Base-by-base conservation (phyloP, 1,140 invertebrate genomes). In the Stenopsyche tienmushanensis region DNA sequence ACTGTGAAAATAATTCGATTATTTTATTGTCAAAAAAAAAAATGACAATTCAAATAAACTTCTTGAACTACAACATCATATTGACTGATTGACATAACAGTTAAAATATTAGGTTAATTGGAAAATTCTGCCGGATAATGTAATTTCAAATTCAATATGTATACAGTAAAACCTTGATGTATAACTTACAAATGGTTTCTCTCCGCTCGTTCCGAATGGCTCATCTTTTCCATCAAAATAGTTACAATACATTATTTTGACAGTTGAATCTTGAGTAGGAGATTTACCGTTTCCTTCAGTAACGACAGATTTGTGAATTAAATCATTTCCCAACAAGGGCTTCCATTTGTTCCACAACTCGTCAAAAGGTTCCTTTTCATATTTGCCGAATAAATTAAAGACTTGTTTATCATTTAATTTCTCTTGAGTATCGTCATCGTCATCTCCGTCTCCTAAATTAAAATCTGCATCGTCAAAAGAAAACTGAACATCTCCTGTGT, bases 171-270 rank as follows among this genome's bases (percentile, higher is more conserved):
- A n/a, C n/a, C n/a, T n/a, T n/a, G n/a, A n/a, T n/a, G n/a, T 9
- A 26, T 53, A 26, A 20, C 17, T 57, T 42, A 57, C 54, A 23
- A 13, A 42, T 20, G 54, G 54, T 21, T 57, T 57, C n/a, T 44
- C 21, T 7, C n/a, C 62, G 24, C 41, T 52, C 3, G 17, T 47
- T n/a, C 29, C 13, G 18, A 63, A 59, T 26, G 67, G 67, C 17
- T 49, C 45, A 42, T 50, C 15, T 17, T 34, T 20, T 25, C 53
- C 45, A 41, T 69, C 64, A 58, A 65, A 62, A 62, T 64, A 65
- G 13, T 24, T 39, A 41, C 55, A 44, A 20, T 52, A 63, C 3
- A 52, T 7, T 15, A 68, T 64, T 39, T 64, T 68, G 7, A 68
- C 29, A 2, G 21, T 20, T 0, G 55, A 24, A 21, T 65, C 45